Conservation (phyloP, 2,113 vertebrate genomes). For the Toxotes chatareus region DNA sequence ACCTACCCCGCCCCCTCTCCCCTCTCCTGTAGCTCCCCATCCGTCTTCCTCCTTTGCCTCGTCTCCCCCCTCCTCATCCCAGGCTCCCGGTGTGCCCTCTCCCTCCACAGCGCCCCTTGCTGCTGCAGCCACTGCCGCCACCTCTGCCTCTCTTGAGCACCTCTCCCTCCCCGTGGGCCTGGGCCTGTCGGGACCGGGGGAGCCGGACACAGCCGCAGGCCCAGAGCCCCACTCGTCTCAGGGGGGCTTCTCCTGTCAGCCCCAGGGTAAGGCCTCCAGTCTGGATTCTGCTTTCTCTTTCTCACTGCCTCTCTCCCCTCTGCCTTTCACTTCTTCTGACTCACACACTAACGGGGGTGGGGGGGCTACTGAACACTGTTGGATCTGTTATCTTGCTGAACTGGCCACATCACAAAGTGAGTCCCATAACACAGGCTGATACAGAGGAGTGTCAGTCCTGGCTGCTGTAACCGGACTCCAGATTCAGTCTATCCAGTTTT, state of each 20-base stretch:
- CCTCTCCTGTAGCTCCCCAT: constrained; percentile 80
- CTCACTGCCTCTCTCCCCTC: constrained; percentile 54
- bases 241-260: constrained; percentile 71
- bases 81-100: constrained; percentile 98
- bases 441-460: neutral
- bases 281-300: constrained; percentile 70
- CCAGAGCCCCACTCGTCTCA: constrained; percentile 56
- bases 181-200: constrained; percentile 58
- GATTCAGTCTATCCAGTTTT: neutral
- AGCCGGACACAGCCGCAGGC: constrained; percentile 52
- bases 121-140: constrained; percentile 54
- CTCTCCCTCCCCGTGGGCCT: constrained; percentile 66
- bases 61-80: constrained; percentile 92
- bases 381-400: constrained; percentile 10
- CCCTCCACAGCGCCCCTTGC: constrained; percentile 96
- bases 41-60: constrained; percentile 79
- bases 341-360: constrained; percentile 70
- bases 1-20: constrained; percentile 85
- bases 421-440: constrained; percentile 7
- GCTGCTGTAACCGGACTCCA: neutral
- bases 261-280: constrained; percentile 93
- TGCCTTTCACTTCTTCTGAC: constrained; percentile 44
- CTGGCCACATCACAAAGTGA: constrained; percentile 4
- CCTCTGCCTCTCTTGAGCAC: constrained; percentile 68
- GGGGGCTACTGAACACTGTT: constrained; percentile 60